Percentiles rank a stretch among this genome's conserved stretches.
These are phyloP conservation scores for Drosophila multiciliata DNA, from an alignment of 2,888 invertebrate species.

Conservation along the genomic window DNA sequence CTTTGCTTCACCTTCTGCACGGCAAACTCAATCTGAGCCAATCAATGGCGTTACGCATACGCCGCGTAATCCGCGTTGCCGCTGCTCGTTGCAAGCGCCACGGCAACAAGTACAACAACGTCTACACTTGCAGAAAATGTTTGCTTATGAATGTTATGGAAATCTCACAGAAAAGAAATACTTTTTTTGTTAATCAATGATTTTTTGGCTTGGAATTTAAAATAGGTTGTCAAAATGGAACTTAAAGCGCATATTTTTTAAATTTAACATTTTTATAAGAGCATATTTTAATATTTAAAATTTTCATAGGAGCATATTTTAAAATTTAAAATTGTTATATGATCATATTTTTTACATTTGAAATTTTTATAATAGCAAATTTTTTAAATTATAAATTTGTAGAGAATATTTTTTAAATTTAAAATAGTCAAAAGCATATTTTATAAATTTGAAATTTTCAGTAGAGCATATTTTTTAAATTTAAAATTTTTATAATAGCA, in stretches of 20 bases:
- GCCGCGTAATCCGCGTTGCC: slow-evolving; percentile 65
- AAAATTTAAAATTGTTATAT: too few species aligned
- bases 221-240: neutral
- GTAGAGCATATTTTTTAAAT: too few species aligned
- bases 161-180: neutral
- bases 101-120: slow-evolving; percentile 66
- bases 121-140: neutral
- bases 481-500: too few species aligned
- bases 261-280: too few species aligned
- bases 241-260: neutral
- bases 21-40: slow-evolving; percentile 64
- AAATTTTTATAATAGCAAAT: too few species aligned
- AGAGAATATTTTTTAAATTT: too few species aligned
- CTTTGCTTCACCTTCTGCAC: slow-evolving; percentile 13
- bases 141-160: neutral
- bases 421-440: too few species aligned
- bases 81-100: slow-evolving; percentile 39
- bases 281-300: too few species aligned
- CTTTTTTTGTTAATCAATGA: neutral
- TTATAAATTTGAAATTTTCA: too few species aligned
- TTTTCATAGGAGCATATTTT: too few species aligned
- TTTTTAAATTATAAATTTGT: too few species aligned
- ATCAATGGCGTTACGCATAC: slow-evolving; percentile 78
- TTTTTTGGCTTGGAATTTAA: neutral
- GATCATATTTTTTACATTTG: too few species aligned